Evolutionary conservation across 2,888 invertebrate genomes (phyloP).

Genomic region (Mesoligia furuncula): DNA sequence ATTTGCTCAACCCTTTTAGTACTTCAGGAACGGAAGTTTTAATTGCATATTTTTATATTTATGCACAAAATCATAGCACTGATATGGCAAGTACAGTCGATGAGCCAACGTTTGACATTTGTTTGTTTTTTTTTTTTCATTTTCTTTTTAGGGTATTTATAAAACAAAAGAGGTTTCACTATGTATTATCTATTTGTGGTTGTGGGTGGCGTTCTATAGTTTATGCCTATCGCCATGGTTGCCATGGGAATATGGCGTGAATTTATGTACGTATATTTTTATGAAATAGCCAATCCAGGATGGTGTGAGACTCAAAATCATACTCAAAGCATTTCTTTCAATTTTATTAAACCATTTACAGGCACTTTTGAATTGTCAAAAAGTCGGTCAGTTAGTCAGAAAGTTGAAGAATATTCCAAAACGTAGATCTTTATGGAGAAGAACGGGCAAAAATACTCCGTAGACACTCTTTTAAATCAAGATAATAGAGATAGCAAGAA

Average conservation of each 20-base stretch:
- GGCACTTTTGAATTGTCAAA: too few species aligned
- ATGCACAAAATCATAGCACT: slow-evolving; percentile 56
- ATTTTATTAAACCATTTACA: too few species aligned
- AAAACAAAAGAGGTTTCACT: slow-evolving; percentile 2
- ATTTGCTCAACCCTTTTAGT: slow-evolving; percentile 62
- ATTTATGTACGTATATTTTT: not conserved
- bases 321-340: too few species aligned
- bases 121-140: slow-evolving; percentile 21
- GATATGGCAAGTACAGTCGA: slow-evolving; percentile 58
- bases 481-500: not conserved
- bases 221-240: too few species aligned
- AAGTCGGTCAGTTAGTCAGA: not conserved
- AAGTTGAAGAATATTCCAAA: not conserved
- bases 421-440: not conserved
- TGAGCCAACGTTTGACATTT: slow-evolving; percentile 11
- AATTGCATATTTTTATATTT: slow-evolving; percentile 62
- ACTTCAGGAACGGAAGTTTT: slow-evolving; percentile 58
- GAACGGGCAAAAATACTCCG: not conserved
- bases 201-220: not conserved
- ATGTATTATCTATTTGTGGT: not conserved
- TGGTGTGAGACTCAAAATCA: not conserved
- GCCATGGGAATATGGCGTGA: not conserved
- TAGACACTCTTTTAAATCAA: not conserved
- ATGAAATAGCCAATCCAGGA: too few species aligned
- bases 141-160: not conserved